These are phyloP conservation scores for Macroramphosus scolopax DNA, from an alignment of 2,797 vertebrate species.

Conservation along the genomic window DNA sequence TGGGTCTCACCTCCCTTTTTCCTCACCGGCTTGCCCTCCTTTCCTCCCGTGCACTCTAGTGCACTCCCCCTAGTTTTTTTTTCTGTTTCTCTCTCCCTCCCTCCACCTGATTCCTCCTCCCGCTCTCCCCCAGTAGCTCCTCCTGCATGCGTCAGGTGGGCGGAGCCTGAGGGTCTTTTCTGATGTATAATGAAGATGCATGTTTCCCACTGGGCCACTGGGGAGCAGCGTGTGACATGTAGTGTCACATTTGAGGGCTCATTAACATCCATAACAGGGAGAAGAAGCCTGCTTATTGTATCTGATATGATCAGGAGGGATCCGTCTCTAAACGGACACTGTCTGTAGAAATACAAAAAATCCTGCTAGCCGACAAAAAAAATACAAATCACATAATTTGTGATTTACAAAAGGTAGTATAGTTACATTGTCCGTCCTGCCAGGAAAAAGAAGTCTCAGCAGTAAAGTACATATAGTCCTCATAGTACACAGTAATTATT, in stretches of 20 bases:
- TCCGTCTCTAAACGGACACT: conserved; percentile 18
- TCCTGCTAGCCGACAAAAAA: too few relatives aligned
- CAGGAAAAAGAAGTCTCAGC: too few relatives aligned
- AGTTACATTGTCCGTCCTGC: too few relatives aligned
- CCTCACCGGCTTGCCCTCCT: conserved; percentile 4
- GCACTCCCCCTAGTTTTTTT: conserved; percentile 5
- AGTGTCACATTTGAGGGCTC: conserved; percentile 57
- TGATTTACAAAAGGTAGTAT: too few relatives aligned
- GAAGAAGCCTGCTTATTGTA: conserved; percentile 40
- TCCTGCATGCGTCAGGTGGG: conserved; percentile 26
- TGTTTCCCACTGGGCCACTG: conserved; percentile 65
- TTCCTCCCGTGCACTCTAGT: conserved; percentile 2
- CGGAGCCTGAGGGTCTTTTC: conserved; percentile 23
- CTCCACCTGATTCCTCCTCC: conserved; percentile 1
- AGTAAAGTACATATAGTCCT: too few relatives aligned
- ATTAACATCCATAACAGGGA: conserved; percentile 45
- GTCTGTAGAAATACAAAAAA: too few relatives aligned
- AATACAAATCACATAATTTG: too few relatives aligned
- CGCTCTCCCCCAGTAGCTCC: conserved; percentile 20
- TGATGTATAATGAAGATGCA: conserved; percentile 27
- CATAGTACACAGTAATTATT: too few relatives aligned
- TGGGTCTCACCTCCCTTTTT: conserved; percentile 28
- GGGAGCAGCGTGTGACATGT: conserved; percentile 72
- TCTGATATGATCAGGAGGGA: conserved; percentile 10
- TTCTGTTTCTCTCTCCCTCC: not conserved